These are phyloP conservation scores for Acrocephalus kingi DNA, from an alignment of 2,113 vertebrate species.

Conservation along the genomic window DNA sequence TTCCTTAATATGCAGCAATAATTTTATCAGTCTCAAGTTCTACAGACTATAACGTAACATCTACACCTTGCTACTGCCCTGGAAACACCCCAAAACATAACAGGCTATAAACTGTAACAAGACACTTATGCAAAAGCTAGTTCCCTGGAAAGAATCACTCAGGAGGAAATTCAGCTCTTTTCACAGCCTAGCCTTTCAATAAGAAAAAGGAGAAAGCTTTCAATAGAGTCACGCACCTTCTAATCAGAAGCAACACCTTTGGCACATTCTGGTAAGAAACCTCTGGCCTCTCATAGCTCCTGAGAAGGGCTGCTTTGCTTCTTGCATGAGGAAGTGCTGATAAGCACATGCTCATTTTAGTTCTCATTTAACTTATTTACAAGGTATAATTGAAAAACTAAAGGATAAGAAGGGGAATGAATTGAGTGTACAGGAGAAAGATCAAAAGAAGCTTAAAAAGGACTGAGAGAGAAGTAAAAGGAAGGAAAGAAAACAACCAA, in stretches of 20 bases:
- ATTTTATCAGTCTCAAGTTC: neutral
- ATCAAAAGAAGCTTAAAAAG: neutral
- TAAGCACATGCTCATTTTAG: neutral
- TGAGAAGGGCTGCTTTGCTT: neutral
- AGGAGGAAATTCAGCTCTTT: neutral
- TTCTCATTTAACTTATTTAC: neutral
- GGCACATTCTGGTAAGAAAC: neutral
- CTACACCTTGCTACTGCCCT: neutral
- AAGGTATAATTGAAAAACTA: neutral
- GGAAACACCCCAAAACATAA: neutral
- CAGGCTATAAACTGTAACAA: neutral
- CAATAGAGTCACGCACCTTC: neutral
- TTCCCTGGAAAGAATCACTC: neutral
- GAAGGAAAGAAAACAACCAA: neutral
- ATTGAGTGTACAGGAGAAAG: neutral
- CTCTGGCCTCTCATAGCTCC: neutral
- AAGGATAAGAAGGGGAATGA: neutral
- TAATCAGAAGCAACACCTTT: neutral
- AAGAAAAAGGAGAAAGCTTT: neutral
- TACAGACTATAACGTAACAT: neutral
- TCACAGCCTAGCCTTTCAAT: neutral
- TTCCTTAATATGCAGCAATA: neutral
- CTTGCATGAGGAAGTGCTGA: neutral
- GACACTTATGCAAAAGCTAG: neutral
- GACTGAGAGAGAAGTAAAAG: neutral